Evolutionary conservation across 2,797 vertebrate genomes (phyloP).

Genomic region (Ispidina picta): DNA sequence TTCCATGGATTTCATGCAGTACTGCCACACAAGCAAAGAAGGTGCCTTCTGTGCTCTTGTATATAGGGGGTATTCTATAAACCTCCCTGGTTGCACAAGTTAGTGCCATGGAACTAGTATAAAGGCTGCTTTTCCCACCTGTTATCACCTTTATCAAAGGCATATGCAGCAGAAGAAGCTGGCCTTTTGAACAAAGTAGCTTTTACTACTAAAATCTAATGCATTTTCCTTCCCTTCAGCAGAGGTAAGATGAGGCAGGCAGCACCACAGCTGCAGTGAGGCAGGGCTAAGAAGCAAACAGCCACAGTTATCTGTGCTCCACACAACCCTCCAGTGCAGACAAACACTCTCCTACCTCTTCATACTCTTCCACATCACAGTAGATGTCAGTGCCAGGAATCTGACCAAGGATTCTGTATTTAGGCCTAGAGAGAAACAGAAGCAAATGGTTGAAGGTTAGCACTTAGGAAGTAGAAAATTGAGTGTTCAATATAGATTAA

Average conservation of each 20-base stretch:
- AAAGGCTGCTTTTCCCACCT: not conserved
- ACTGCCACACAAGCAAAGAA: not conserved
- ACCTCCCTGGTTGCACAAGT: not conserved
- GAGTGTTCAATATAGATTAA: not conserved
- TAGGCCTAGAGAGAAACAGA: conserved; percentile 80
- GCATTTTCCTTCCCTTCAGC: not conserved
- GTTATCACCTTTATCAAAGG: not conserved
- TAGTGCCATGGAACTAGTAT: not conserved
- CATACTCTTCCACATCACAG: conserved; percentile 87
- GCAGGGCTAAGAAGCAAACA: not conserved
- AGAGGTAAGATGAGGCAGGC: not conserved
- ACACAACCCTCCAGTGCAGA: not conserved
- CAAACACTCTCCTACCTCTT: conserved; percentile 84
- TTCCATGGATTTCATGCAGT: not conserved
- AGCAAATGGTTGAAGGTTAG: not conserved
- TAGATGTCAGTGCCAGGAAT: conserved; percentile 89
- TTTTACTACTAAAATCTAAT: not conserved
- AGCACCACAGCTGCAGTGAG: not conserved
- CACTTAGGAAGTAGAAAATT: not conserved
- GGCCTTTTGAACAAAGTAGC: not conserved
- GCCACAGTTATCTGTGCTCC: not conserved
- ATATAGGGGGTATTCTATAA: not conserved
- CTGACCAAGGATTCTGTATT: conserved; percentile 87
- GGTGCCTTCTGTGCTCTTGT: not conserved
- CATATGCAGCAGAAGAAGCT: not conserved